Conservation (phyloP, 2,888 invertebrate species). For the Cosmorhoe ocellata region DNA sequence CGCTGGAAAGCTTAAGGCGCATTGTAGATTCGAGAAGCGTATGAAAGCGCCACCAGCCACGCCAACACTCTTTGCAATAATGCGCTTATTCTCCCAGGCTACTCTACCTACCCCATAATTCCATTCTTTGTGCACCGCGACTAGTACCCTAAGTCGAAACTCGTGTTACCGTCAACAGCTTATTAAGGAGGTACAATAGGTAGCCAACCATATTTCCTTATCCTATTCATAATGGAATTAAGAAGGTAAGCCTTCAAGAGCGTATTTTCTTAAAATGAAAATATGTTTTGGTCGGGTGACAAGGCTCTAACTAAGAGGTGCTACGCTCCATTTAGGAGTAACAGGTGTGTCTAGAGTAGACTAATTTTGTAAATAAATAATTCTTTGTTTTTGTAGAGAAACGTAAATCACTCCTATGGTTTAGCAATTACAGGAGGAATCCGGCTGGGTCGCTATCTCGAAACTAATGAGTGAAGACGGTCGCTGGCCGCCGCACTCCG, state of each 20-base stretch:
- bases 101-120: slow-evolving; percentile 62
- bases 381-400: slow-evolving; percentile 39
- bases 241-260: slow-evolving; percentile 43
- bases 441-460: slow-evolving; percentile 59
- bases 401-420: slow-evolving; percentile 58
- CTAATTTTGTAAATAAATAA: slow-evolving; percentile 30
- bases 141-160: slow-evolving; percentile 72
- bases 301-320: slow-evolving; percentile 24
- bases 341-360: slow-evolving; percentile 21
- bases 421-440: slow-evolving; percentile 71
- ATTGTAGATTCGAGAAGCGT: slow-evolving; percentile 74
- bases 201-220: slow-evolving; percentile 50
- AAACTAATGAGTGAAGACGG: slow-evolving; percentile 71
- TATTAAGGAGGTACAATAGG: slow-evolving; percentile 53
- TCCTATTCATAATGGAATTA: slow-evolving; percentile 47
- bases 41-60: slow-evolving; percentile 47
- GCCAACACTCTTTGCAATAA: slow-evolving; percentile 64
- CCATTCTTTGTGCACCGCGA: slow-evolving; percentile 65
- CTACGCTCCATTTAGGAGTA: slow-evolving; percentile 20
- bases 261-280: slow-evolving; percentile 39
- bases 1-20: slow-evolving; percentile 66
- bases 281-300: slow-evolving; percentile 29
- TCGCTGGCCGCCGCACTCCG: slow-evolving; percentile 57
- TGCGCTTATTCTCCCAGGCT: slow-evolving; percentile 69
- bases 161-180: slow-evolving; percentile 63